Percentiles rank a stretch among this genome's conserved stretches.
These are phyloP conservation scores for Sceliomorpha sp. DNA, from an alignment of 2,888 invertebrate genomes.

Conservation along the genomic window DNA sequence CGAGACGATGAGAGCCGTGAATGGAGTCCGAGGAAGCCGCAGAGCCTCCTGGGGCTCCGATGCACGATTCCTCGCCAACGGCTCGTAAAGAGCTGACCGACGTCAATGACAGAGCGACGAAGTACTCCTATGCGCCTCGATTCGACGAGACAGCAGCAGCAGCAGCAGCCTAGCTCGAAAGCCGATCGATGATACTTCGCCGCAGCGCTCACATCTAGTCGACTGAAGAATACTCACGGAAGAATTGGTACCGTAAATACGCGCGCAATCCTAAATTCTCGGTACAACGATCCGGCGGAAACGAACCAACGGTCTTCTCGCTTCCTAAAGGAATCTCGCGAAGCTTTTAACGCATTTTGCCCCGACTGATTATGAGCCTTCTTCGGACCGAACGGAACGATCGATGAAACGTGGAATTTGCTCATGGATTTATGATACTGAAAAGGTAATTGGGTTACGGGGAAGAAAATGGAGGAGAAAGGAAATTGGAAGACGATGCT, in stretches of 20 bases:
- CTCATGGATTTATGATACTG: not conserved
- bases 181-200: slow-evolving; percentile 23
- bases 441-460: too few relatives aligned
- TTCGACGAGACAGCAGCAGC: slow-evolving; percentile 19
- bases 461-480: too few relatives aligned
- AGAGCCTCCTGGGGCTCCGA: slow-evolving; percentile 78
- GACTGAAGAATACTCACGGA: slow-evolving; percentile 14
- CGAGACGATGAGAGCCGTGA: slow-evolving; percentile 76
- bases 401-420: not conserved
- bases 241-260: not conserved
- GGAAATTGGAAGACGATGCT: too few relatives aligned
- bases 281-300: slow-evolving; percentile 27
- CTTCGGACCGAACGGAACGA: slow-evolving; percentile 27
- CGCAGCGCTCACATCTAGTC: slow-evolving; percentile 6
- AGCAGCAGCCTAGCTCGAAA: slow-evolving; percentile 20
- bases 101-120: slow-evolving; percentile 41
- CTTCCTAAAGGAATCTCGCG: slow-evolving; percentile 21
- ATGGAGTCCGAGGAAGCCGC: slow-evolving; percentile 78
- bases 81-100: slow-evolving; percentile 49
- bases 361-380: slow-evolving; percentile 8
- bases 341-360: slow-evolving; percentile 11
- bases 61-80: slow-evolving; percentile 63
- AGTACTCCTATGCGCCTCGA: slow-evolving; percentile 21
- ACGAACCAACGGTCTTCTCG: slow-evolving; percentile 4
- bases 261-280: slow-evolving; percentile 31